Conservation (phyloP, 2,113 vertebrate genomes). For the Scatophagus argus region DNA sequence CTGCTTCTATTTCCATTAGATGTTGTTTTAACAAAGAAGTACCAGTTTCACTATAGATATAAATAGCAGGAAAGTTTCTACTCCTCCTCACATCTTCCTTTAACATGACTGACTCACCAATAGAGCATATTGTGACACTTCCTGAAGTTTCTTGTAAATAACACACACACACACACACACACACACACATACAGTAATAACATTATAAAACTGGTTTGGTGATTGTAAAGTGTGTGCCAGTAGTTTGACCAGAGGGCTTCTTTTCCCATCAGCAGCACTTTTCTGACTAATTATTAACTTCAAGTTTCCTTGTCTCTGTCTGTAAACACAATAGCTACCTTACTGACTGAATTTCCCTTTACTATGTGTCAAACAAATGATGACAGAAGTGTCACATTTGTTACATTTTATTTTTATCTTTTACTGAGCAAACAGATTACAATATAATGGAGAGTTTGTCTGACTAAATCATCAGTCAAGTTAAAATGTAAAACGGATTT, state of each 20-base stretch:
- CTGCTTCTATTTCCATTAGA: neutral
- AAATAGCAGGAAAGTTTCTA: neutral
- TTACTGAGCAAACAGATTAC: neutral
- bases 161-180: neutral
- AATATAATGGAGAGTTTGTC: neutral
- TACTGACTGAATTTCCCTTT: neutral
- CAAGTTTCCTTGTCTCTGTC: constrained; percentile 36
- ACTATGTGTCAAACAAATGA: neutral
- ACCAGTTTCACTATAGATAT: too few species aligned
- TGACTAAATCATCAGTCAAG: too few species aligned
- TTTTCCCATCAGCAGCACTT: constrained; percentile 12
- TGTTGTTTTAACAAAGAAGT: neutral
- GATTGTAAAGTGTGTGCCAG: too few species aligned
- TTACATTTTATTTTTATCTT: neutral
- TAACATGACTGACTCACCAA: neutral
- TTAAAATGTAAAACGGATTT: neutral
- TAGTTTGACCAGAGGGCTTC: neutral
- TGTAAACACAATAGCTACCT: neutral
- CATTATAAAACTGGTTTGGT: neutral
- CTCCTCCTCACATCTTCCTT: too few species aligned
- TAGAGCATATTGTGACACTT: neutral
- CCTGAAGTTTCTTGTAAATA: neutral
- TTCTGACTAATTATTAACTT: constrained; percentile 2
- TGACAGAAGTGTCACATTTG: too few species aligned
- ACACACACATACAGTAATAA: neutral